These are phyloP conservation scores for Drosophila paranaensis DNA, from an alignment of 2,888 invertebrate genomes.

Conservation along the genomic window DNA sequence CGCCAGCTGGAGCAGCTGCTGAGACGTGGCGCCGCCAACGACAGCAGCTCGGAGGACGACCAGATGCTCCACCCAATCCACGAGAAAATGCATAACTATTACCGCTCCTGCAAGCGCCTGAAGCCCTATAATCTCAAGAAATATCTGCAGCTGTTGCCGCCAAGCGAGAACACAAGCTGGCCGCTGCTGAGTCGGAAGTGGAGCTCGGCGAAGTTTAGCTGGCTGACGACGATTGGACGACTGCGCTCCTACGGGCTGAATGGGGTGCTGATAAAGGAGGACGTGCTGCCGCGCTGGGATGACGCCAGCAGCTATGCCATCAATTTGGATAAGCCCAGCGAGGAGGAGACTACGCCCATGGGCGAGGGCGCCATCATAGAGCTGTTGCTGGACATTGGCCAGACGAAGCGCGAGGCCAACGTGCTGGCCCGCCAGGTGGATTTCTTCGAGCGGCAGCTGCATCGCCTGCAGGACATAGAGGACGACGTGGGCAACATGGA, in stretches of 20 bases:
- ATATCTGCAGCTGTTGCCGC: conserved; percentile 77
- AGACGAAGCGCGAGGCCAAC: conserved; percentile 77
- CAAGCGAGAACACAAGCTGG: conserved; percentile 50
- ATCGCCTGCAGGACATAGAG: conserved; percentile 71
- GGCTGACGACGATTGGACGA: conserved; percentile 79
- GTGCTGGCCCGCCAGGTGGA: conserved; percentile 76
- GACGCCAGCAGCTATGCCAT: conserved; percentile 77
- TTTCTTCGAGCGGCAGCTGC: conserved; percentile 76
- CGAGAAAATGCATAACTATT: conserved; percentile 75
- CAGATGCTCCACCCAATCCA: conserved; percentile 36
- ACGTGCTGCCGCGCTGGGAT: conserved; percentile 82
- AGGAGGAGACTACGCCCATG: conserved; percentile 72
- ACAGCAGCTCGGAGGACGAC: conserved; percentile 41
- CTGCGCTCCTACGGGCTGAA: conserved; percentile 78
- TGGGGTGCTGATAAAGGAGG: conserved; percentile 79
- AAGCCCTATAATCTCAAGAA: conserved; percentile 80
- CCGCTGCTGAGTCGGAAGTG: conserved; percentile 72
- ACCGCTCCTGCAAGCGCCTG: conserved; percentile 80
- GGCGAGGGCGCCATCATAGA: conserved; percentile 79
- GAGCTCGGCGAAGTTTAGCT: conserved; percentile 73
- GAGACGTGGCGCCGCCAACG: conserved; percentile 40
- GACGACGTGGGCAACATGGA: conserved; percentile 81
- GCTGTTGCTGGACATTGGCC: conserved; percentile 77
- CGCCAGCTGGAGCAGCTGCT: conserved; percentile 75
- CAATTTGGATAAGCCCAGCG: conserved; percentile 80